Evolutionary conservation across 2,888 invertebrate genomes (phyloP).

Genomic region (Stomorhina lunata): DNA sequence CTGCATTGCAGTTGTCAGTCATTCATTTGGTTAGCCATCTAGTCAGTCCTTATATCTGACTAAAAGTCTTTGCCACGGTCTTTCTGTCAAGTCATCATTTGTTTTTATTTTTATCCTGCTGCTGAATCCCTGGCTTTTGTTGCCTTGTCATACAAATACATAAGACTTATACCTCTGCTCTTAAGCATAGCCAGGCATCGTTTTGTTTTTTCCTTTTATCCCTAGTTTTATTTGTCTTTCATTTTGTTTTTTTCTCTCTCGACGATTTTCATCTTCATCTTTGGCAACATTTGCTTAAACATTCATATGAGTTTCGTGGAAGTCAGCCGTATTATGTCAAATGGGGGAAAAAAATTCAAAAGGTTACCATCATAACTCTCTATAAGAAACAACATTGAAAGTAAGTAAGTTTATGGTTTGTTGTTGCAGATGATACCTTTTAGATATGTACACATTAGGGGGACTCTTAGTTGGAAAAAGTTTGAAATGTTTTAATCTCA

Average conservation of each 20-base stretch:
- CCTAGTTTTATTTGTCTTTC: slow-evolving; percentile 20
- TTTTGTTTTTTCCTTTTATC: not conserved
- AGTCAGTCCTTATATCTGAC: slow-evolving; percentile 8
- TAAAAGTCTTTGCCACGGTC: slow-evolving; percentile 1
- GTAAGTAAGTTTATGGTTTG: slow-evolving; percentile 32
- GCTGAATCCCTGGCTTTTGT: slow-evolving; percentile 51
- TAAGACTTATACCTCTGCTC: slow-evolving; percentile 55
- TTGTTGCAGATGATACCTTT: slow-evolving; percentile 10
- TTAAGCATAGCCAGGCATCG: slow-evolving; percentile 9
- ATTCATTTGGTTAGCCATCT: slow-evolving; percentile 17
- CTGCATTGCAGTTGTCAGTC: slow-evolving; percentile 64
- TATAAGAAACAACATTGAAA: slow-evolving; percentile 51
- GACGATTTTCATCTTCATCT: slow-evolving; percentile 23
- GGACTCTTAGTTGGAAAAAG: too few relatives aligned
- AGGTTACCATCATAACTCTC: slow-evolving; percentile 15
- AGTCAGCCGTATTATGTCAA: slow-evolving; percentile 60
- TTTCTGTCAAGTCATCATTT: slow-evolving; percentile 36
- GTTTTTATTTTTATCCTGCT: slow-evolving; percentile 49
- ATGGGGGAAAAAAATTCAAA: slow-evolving; percentile 35
- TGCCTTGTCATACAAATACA: slow-evolving; percentile 48
- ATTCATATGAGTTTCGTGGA: slow-evolving; percentile 50
- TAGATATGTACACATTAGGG: not conserved
- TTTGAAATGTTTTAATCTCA: too few relatives aligned
- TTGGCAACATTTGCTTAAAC: not conserved
- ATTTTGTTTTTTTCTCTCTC: not conserved